phyloP scores from a whole-genome alignment of 2,797 vertebrate genomes.

The Danionella dracula region DNA sequence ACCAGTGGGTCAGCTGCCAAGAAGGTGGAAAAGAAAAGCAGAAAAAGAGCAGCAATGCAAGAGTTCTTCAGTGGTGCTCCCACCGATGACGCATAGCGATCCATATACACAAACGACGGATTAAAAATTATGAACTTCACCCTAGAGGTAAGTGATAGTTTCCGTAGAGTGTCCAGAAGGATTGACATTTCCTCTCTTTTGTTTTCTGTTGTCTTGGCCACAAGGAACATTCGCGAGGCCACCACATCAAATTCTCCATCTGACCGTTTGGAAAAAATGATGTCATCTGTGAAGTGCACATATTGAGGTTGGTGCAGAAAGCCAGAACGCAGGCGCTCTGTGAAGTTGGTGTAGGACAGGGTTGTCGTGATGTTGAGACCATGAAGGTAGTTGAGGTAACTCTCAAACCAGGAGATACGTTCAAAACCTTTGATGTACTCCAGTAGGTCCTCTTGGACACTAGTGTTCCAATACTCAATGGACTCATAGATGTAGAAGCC shows the following conservation, averaged over 20 bases:
- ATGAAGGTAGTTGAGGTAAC: slow-evolving; percentile 90
- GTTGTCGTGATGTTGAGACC: slow-evolving; percentile 88
- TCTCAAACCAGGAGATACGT: slow-evolving; percentile 97
- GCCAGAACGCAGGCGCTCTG: slow-evolving; percentile 81
- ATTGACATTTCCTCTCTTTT: slow-evolving; percentile 96
- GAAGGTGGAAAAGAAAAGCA: slow-evolving; percentile 93
- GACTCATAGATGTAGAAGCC: slow-evolving; percentile 99
- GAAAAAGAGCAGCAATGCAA: slow-evolving; percentile 93
- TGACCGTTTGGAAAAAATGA: slow-evolving; percentile 91
- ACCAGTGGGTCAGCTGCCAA: slow-evolving; percentile 91
- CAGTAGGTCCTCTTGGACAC: slow-evolving; percentile 91
- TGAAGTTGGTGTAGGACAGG: slow-evolving; percentile 90
- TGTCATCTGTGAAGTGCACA: slow-evolving; percentile 93
- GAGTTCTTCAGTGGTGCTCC: slow-evolving; percentile 94
- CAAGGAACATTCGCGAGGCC: slow-evolving; percentile 93
- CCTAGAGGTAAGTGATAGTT: slow-evolving; percentile 91
- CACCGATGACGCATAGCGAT: slow-evolving; percentile 91
- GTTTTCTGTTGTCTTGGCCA: slow-evolving; percentile 96
- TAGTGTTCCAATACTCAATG: slow-evolving; percentile 95
- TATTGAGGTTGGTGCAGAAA: slow-evolving; percentile 88
- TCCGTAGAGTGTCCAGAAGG: slow-evolving; percentile 91
- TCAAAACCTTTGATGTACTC: slow-evolving; percentile 97
- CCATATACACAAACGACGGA: slow-evolving; percentile 97
- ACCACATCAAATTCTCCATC: slow-evolving; percentile 88
- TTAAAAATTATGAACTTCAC: slow-evolving; percentile 98